Base-by-base conservation (phyloP, 2,113 vertebrate genomes). In the Callipepla squamata region DNA sequence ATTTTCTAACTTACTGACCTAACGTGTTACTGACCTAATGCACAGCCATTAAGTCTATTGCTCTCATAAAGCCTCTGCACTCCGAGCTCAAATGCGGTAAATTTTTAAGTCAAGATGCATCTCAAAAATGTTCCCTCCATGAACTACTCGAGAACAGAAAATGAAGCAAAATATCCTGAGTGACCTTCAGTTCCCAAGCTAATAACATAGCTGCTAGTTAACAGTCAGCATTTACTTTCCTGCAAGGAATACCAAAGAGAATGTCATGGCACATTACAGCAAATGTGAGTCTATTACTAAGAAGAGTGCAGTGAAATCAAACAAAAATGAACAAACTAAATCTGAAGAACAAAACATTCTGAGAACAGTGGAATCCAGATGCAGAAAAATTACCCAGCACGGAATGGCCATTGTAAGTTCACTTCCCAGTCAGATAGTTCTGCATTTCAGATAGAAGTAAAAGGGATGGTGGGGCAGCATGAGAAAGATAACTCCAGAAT, bases 111-210 rank as follows among this genome's bases (percentile, higher is more conserved):
- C 85, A 69, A 92, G 76, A 90, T 63, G 73, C 30, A 17, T 73
- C 82, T 95, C 84, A 55, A 12, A 95, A 87, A 55, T 7, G 4
- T 48, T 78, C 74, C 66, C 32, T 87, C 53, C 40, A 36, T 8
- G 8, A 92, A 89, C 45, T 47, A 22, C 50, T 66, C 7, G 50
- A 68, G 66, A 42, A 36, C 6, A 38, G 85, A 48, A 82, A 89
- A 80, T 13, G 40, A 61, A 95, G 73, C 53, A 82, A 67, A 48
- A 73, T 11, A 12, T 15, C n/a, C n/a, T 4, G 20, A 58, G 30
- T 63, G 93, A 93, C 95, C 96, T 67, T 78, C 80, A 80, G 77
- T 67, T 69, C 80, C 80, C 65, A 45, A 28, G 20, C 53, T 70
- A 19, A 68, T 18, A 69, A 83, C 28, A 68, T 63, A 36, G 74